These are phyloP conservation scores for Anser cygnoides DNA, from an alignment of 2,113 vertebrate species.

Conservation along the genomic window DNA sequence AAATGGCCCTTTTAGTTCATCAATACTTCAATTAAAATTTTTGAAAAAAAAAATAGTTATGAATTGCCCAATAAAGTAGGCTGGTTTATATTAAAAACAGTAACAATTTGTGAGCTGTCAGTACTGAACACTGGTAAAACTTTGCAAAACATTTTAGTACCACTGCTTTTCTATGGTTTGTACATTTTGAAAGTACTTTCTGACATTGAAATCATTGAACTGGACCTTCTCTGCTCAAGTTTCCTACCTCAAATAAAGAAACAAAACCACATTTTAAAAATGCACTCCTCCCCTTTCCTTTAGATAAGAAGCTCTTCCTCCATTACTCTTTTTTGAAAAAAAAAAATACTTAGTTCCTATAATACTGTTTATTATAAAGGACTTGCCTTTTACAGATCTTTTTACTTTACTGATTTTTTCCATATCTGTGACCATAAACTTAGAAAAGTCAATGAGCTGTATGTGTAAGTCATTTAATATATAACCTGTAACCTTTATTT, in stretches of 20 bases:
- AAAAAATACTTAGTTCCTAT: not conserved
- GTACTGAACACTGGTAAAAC: not conserved
- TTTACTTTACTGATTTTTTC: not conserved
- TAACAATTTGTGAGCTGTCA: not conserved
- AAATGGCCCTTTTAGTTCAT: not conserved
- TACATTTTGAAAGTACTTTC: not conserved
- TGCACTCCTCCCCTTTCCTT: accelerated
- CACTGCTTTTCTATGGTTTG: not conserved
- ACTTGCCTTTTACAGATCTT: not conserved
- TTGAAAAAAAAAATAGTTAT: not conserved
- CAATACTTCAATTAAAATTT: not conserved
- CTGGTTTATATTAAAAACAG: not conserved
- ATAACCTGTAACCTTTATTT: not conserved
- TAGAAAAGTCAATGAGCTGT: not conserved
- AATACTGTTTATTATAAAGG: not conserved
- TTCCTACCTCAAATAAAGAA: not conserved
- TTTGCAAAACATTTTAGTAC: not conserved
- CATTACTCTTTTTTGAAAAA: not conserved
- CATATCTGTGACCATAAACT: not conserved
- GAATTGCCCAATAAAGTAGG: not conserved
- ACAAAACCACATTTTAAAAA: not conserved
- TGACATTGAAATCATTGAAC: not conserved
- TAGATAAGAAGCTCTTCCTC: not conserved
- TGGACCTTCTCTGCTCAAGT: not conserved
- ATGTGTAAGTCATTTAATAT: not conserved